Evolutionary conservation across 2,888 invertebrate species (phyloP), one percentile per base, ranked within the genome.

Genomic region (Leucoma salicis): DNA sequence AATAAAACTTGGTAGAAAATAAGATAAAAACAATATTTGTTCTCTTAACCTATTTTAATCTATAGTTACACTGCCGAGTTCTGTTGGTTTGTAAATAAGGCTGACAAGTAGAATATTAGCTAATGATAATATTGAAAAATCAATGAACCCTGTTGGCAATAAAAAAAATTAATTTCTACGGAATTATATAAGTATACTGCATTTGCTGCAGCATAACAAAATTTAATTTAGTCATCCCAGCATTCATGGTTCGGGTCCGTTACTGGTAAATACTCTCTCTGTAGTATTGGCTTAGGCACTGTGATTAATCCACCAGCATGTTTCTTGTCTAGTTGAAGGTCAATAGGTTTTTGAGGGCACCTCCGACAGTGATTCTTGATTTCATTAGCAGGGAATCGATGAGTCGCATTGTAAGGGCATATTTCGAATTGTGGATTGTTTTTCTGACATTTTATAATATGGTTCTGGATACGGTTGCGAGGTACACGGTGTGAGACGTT

Each of bases 361-460:
- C 34, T 7, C 1, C 14, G n/a, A 5, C 38, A 46, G 14, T 59
- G 59, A 0, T 28, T 10, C 0, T 36, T 35, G 0, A 53, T 39
- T 0, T 36, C 39, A 27, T 53, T 53, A 0, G 66, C 47, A 0
- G 90, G 79, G 13, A 87, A 61, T 0, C 91, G 73, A 52, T 92
- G 93, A 0, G 82, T 83, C 0, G 86, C 84, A 39, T 93, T 92
- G 49, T 90, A 92, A 0, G 91, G 91, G 38, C 93, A 93, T 2
- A 83, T 81, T 2, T 68, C 61, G 0, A 79, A 57, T 1, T 77
- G 58, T 0, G 90, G 88, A 48, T 90, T 72, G 0, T 74, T 77
- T 10, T 77, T 64, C 12, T 90, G 74, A 49, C 93, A 93, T 62
- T 92, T 92, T 0, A 91, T 60, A 0, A 93, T 56, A 58, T 93